phyloP scores from a whole-genome alignment of 2,797 vertebrate genomes.

The Anisognathus igniventris region DNA sequence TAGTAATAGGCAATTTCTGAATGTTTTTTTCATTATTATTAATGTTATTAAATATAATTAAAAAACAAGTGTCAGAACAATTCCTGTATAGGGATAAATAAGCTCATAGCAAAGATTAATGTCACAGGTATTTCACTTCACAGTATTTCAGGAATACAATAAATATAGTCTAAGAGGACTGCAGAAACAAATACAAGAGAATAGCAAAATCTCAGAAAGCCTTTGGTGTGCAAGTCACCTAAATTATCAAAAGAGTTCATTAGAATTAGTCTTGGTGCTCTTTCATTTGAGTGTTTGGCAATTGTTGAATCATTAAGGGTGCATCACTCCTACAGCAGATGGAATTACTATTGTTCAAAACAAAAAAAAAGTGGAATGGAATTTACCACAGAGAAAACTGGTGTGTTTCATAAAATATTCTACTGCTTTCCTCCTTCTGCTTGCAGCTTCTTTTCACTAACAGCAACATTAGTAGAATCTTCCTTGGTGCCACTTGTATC shows the following conservation, averaged over 20 bases:
- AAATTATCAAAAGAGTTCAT: conserved; percentile 4
- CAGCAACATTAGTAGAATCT: conserved; percentile 34
- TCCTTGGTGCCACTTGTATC: conserved; percentile 65
- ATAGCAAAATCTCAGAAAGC: not conserved
- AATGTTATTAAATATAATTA: conserved; percentile 16
- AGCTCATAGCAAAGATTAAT: not conserved
- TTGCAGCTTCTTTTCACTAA: conserved; percentile 56
- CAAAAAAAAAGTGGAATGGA: not conserved
- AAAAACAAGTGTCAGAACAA: not conserved
- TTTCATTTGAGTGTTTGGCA: conserved; percentile 7
- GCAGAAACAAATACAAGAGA: conserved; percentile 32
- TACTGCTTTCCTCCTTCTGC: conserved; percentile 68
- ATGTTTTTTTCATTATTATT: conserved; percentile 28
- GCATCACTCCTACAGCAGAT: not conserved
- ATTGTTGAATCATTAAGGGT: not conserved
- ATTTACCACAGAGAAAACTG: conserved; percentile 36
- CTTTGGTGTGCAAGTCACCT: not conserved
- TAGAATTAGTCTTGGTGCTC: not conserved
- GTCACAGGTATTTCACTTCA: not conserved
- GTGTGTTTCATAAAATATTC: conserved; percentile 18
- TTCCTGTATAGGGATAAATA: not conserved
- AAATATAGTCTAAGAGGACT: not conserved
- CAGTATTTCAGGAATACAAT: conserved; percentile 13
- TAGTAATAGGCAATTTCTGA: conserved; percentile 21
- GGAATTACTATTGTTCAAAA: not conserved